Conservation (phyloP, 2,888 invertebrate species). For the Drosophila meridiana region DNA sequence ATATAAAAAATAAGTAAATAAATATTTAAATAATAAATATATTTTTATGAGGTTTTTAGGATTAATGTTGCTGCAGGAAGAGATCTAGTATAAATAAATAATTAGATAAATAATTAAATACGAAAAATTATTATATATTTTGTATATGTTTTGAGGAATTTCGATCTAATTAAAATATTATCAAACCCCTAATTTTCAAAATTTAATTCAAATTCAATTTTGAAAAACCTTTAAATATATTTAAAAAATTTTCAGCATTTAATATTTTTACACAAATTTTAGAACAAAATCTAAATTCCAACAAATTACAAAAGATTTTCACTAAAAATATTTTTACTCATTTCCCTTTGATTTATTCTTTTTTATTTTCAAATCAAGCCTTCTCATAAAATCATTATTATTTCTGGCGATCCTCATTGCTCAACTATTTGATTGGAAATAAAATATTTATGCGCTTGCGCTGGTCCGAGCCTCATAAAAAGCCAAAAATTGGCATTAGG, state of each 20-base stretch:
- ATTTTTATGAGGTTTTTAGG: no score
- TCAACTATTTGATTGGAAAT: constrained; percentile 18
- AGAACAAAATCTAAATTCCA: not conserved
- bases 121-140: no score
- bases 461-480: constrained; percentile 50
- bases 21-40: no score
- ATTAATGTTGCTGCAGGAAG: no score
- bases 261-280: not conserved
- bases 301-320: not conserved
- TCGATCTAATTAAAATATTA: no score
- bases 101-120: no score
- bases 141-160: no score
- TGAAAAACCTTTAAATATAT: not conserved
- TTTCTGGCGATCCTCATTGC: not conserved
- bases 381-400: not conserved
- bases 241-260: no score
- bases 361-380: not conserved
- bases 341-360: not conserved
- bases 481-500: constrained; percentile 71
- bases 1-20: no score
- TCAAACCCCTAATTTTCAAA: no score
- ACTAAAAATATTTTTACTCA: not conserved
- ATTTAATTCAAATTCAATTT: not conserved
- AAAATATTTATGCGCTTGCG: constrained; percentile 12
- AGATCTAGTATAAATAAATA: no score